Percentiles rank a stretch among this genome's conserved stretches.
phyloP scores from a whole-genome alignment of 2,888 invertebrate species.

The Hylaea fasciaria region DNA sequence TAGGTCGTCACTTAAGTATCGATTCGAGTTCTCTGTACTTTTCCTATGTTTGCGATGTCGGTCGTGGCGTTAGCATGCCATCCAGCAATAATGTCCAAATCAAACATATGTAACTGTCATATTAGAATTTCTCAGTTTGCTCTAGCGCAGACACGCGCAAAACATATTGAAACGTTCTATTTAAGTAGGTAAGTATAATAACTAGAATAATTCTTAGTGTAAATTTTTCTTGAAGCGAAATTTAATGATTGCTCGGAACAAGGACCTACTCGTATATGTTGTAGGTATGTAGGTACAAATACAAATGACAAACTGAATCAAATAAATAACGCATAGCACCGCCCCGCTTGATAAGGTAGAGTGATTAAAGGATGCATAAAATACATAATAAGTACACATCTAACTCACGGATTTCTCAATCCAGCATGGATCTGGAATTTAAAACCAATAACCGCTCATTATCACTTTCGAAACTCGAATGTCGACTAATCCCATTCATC shows the following conservation, averaged over 20 bases:
- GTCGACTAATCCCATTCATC: constrained; percentile 53
- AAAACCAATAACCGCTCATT: background rate
- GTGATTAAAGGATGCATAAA: too few species aligned
- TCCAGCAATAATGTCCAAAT: constrained; percentile 61
- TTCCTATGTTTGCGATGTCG: constrained; percentile 73
- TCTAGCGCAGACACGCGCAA: constrained; percentile 53
- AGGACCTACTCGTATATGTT: too few species aligned
- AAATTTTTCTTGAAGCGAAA: background rate
- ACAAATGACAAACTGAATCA: too few species aligned
- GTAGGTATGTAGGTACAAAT: too few species aligned
- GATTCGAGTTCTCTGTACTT: constrained; percentile 65
- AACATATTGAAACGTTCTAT: constrained; percentile 21
- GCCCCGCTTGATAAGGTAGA: too few species aligned
- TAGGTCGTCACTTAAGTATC: too few species aligned
- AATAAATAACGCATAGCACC: too few species aligned
- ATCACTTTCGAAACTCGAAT: constrained; percentile 15
- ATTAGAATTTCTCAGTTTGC: constrained; percentile 54
- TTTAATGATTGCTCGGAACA: background rate
- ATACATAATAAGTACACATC: too few species aligned
- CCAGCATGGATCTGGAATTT: background rate
- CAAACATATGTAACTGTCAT: constrained; percentile 74
- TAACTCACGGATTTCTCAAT: too few species aligned
- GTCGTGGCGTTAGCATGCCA: constrained; percentile 58
- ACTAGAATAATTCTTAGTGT: constrained; percentile 10
- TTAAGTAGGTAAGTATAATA: background rate